Base-by-base conservation (phyloP, 1,140 invertebrate species). In the Marisa cornuarietis region DNA sequence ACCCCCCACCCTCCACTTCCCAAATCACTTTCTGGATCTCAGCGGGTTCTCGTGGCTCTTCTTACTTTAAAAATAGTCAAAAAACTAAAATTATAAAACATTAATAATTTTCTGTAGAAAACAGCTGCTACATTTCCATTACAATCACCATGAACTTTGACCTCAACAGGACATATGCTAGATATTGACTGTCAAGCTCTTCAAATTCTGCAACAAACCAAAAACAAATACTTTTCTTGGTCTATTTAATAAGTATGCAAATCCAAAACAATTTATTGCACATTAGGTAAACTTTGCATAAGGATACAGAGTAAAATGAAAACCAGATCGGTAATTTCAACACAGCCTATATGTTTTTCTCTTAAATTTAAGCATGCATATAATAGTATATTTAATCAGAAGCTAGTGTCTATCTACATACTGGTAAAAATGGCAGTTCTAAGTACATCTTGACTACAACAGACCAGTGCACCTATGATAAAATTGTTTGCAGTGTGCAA, bases 181-280 rank as follows among this genome's bases (percentile, higher is more conserved):
- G 31, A 42, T 42, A 42, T 42, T 42, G 31, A 42, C 6, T 42
- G 31, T 42, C 31, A 6, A 42, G 31, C 1, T 42, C 31, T 42
- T 42, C 31, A 42, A 42, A 42, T 42, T 42, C 31, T 42, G 31
- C 6, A 42, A 11, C 31, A 31, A 68, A 68, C 14, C 31, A 31
- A 31, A n/a, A 68, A 58, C 11, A 58, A 58, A 18, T 72, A 54
- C 42, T 72, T 66, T 31, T 24, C 18, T 77, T 65, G 20, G 26
- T 52, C 63, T 78, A 69, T 68, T 61, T 78, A 71, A 66, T 61
- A 73, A 72, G 58, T 58, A 71, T 58, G 68, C 66, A 58, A 78
- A 69, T 71, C 24, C 66, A 78, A 78, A 78, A 78, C 49, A 78
- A 78, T 78, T 78, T 79, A 73, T 79, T 79, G 78, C 78, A 79